A percentile compares a stretch with the other conserved stretches of the same genome.
Conservation (phyloP, 2,113 vertebrate genomes). For the Leuciscus idus region DNA sequence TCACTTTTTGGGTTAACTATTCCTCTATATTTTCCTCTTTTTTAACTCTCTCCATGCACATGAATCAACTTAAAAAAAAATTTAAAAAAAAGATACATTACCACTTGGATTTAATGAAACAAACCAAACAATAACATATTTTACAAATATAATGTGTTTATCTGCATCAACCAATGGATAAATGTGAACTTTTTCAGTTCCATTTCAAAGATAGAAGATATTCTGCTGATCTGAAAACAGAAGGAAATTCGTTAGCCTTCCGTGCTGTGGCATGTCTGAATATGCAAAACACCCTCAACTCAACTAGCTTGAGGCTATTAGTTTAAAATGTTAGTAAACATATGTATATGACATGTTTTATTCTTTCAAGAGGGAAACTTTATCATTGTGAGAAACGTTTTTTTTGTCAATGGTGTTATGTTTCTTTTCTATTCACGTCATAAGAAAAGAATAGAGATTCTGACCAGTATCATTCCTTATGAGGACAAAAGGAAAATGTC, state of each 20-base stretch:
- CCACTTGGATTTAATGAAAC: not conserved
- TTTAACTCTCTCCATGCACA: not conserved
- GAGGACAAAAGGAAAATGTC: not conserved
- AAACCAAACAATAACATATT: not conserved
- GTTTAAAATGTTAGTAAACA: not conserved
- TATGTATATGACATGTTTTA: conserved; percentile 2
- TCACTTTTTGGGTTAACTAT: not conserved
- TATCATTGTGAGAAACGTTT: conserved; percentile 59
- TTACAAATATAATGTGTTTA: not conserved
- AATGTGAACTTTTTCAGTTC: not conserved
- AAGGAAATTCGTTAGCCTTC: not conserved
- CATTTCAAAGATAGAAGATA: not conserved
- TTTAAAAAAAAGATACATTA: not conserved
- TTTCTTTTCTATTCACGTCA: conserved; percentile 47
- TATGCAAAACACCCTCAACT: conserved; percentile 9
- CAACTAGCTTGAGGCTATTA: not conserved
- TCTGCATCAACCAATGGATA: not conserved
- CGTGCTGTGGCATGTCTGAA: not conserved
- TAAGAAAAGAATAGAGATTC: conserved; percentile 42
- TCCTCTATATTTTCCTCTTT: not conserved
- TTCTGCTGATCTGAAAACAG: not conserved
- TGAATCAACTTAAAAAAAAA: not conserved
- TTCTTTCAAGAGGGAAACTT: conserved; percentile 48
- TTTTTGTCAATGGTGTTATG: conserved; percentile 32
- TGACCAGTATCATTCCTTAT: conserved; percentile 6